Base-by-base conservation (phyloP, 1,140 invertebrate genomes). In the Rhagoletis zephyria region DNA sequence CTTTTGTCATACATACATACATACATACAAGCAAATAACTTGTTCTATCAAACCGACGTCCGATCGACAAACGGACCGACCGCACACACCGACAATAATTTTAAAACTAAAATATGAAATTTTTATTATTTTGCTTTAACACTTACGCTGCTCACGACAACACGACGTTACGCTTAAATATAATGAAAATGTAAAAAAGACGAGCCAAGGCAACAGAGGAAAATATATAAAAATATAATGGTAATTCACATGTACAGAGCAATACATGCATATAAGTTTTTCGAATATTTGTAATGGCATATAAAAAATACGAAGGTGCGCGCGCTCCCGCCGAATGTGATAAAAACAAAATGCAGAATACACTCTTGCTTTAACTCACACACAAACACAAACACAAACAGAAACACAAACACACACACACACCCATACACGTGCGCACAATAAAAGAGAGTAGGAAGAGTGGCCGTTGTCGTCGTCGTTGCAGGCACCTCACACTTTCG, bases 61-160 rank as follows among this genome's bases (percentile, higher is more conserved):
- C 59, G 40, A 40, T 19, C 12, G 45, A 67, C 14, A 56, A 9
- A 86, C 63, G 61, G 16, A 67, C 30, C 86, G 48, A 51, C 64
- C 74, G 74, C 48, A 59, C 86, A 70, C 86, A 70, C 56, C 86
- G 86, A 87, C 59, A 87, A 56, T 87, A 87, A 67, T 87, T 87
- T 87, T 87, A 67, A 87, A 87, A 87, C 86, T 87, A 87, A 87
- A 87, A 64, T 86, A 87, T 70, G 63, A 87, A 70, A 87, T 87
- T 87, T 30, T 87, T 87, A 67, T 67, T 87, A 87, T 87, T 87
- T 87, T 87, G 63, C 63, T 64, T 87, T 87, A 87, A 87, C 86
- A 87, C 86, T 61, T 67, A 63, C 61, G 86, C 74, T 30, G 74
- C 19, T 9, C 45, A 19, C 12, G 12, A 74, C 70, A 77, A 16